Conservation (phyloP, 2,888 invertebrate species). For the Teleogryllus oceanicus region DNA sequence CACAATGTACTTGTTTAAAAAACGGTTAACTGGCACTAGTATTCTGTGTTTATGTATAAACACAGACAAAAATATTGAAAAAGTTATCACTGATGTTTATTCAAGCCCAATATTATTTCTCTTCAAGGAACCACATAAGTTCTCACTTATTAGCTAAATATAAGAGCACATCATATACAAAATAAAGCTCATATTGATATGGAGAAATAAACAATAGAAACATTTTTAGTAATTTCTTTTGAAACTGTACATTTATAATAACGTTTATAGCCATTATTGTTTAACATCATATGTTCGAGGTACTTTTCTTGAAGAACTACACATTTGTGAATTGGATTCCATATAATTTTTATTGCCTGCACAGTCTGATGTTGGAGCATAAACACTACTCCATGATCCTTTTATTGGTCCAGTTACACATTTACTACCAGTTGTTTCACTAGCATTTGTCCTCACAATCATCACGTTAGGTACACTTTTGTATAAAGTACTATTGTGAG, state of each 20-base stretch:
- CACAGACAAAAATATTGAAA: no score
- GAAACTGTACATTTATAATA: neutral
- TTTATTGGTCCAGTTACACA: neutral
- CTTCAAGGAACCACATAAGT: neutral
- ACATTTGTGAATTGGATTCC: neutral
- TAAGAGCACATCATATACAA: neutral
- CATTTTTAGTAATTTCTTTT: no score
- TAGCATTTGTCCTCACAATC: slow-evolving; percentile 26
- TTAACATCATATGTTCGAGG: neutral
- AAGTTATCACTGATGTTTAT: no score
- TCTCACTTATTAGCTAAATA: neutral
- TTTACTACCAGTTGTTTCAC: neutral
- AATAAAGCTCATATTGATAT: slow-evolving; percentile 1
- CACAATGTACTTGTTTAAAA: no score
- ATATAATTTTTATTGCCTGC: neutral
- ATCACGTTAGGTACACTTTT: slow-evolving; percentile 26
- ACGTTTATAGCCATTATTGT: neutral
- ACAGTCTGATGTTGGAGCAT: neutral
- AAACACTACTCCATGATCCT: neutral
- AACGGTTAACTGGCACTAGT: no score
- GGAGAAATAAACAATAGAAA: neutral
- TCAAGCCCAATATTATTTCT: no score
- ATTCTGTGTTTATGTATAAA: no score
- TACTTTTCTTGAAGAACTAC: neutral
- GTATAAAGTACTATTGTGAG: neutral